These are phyloP conservation scores for Turdus rufiventris DNA, from an alignment of 2,113 vertebrate species.

Conservation along the genomic window DNA sequence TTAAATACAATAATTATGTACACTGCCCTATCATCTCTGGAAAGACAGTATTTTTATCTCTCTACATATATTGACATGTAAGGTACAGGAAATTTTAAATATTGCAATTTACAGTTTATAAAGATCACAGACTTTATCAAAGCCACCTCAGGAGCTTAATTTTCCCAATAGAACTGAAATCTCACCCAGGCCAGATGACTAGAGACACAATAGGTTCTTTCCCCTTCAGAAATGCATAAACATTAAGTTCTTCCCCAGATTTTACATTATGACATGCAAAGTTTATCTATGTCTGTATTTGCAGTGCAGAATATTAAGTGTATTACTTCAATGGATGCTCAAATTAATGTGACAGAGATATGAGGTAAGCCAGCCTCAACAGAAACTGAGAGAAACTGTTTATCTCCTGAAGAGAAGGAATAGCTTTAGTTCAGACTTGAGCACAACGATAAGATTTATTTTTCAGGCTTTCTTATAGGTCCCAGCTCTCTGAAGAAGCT, in stretches of 20 bases:
- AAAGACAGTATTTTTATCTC: neutral
- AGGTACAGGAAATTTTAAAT: neutral
- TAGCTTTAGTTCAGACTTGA: neutral
- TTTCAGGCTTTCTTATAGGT: neutral
- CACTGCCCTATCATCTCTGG: neutral
- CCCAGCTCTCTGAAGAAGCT: neutral
- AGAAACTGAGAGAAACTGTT: neutral
- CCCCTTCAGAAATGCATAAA: neutral
- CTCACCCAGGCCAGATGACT: neutral
- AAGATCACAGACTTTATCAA: neutral
- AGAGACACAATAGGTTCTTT: neutral
- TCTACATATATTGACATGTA: neutral
- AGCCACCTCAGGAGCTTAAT: neutral
- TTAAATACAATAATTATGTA: neutral
- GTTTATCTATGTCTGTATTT: neutral
- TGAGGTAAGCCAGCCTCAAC: neutral
- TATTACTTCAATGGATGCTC: neutral
- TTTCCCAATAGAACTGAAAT: neutral
- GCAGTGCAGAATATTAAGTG: neutral
- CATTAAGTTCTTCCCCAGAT: neutral
- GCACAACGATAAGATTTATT: neutral
- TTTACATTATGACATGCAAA: neutral
- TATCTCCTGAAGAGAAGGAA: neutral
- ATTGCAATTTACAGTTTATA: neutral
- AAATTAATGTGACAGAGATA: neutral